These are phyloP conservation scores for Xenotilapia caudafasciata DNA, from an alignment of 2,113 vertebrate species.

Conservation along the genomic window DNA sequence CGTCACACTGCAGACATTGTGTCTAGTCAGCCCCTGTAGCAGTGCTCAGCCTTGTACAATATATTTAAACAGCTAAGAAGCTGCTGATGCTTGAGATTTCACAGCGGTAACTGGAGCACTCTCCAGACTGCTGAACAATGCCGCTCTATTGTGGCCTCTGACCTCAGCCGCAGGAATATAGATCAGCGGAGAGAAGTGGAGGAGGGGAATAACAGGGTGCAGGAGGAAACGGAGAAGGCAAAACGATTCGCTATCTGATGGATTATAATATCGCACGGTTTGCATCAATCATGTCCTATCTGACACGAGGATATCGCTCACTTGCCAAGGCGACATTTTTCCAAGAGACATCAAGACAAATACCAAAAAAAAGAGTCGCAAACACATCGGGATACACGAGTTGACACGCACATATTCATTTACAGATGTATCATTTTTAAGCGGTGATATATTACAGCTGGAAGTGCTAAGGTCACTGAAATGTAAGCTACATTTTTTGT, in stretches of 20 bases:
- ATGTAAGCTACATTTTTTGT: not conserved
- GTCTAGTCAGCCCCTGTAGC: slow-evolving; percentile 1
- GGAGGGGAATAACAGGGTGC: not conserved
- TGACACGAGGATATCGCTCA: slow-evolving; percentile 25
- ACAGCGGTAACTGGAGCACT: slow-evolving; percentile 57
- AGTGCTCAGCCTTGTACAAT: not conserved
- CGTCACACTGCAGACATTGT: not conserved
- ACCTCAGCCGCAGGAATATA: slow-evolving; percentile 46
- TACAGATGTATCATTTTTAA: not conserved
- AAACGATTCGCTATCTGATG: slow-evolving; percentile 16
- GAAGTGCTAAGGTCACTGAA: not conserved
- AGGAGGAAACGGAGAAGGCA: not conserved
- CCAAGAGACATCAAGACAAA: not conserved
- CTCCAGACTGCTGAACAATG: slow-evolving; percentile 51
- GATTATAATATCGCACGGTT: slow-evolving; percentile 13
- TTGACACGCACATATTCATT: not conserved
- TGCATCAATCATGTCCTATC: slow-evolving; percentile 37
- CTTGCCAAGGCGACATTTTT: slow-evolving; percentile 18
- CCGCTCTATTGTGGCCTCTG: slow-evolving; percentile 53
- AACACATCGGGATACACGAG: not conserved
- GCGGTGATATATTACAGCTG: not conserved
- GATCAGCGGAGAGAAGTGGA: slow-evolving; percentile 33
- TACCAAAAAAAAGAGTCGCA: not conserved
- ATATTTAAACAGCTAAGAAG: slow-evolving; percentile 47
- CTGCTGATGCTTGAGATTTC: slow-evolving; percentile 47